Conservation (phyloP, 2,797 vertebrate species). For the Amphiprion clarkii region DNA sequence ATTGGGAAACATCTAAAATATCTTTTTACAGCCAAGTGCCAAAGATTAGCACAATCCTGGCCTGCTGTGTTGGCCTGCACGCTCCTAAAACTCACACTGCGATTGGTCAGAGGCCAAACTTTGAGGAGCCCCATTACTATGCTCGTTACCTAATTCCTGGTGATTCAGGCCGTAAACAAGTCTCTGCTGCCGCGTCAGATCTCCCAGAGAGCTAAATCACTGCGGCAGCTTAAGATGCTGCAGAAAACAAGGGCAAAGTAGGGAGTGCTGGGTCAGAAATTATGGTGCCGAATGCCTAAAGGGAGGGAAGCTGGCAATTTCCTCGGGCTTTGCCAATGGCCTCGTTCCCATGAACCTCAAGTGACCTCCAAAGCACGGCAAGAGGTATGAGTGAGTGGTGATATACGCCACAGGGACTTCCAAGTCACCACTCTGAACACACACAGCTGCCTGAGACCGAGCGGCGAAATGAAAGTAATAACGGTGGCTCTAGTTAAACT, state of each 20-base stretch:
- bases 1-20: conserved; percentile 34
- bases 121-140: conserved; percentile 33
- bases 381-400: conserved; percentile 44
- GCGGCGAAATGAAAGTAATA: conserved; percentile 31
- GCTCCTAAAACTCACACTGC: conserved; percentile 47
- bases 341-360: conserved; percentile 81
- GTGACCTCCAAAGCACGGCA: conserved; percentile 61
- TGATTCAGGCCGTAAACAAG: conserved; percentile 54
- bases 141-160: conserved; percentile 55
- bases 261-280: conserved; percentile 68
- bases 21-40: conserved; percentile 22
- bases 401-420: conserved; percentile 38
- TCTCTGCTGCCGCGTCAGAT: conserved; percentile 35
- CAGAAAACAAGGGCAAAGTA: conserved; percentile 65
- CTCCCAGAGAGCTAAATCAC: conserved; percentile 56
- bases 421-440: conserved; percentile 28
- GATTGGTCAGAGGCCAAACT: conserved; percentile 40
- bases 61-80: conserved; percentile 33
- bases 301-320: conserved; percentile 78
- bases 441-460: conserved; percentile 18
- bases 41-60: conserved; percentile 22
- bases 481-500: conserved; percentile 20
- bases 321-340: conserved; percentile 70
- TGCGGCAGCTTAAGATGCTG: conserved; percentile 19
- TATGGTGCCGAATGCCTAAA: conserved; percentile 56